These are phyloP conservation scores for Ctenoplectra terminalis DNA, from an alignment of 1,140 invertebrate species.

Conservation along the genomic window DNA sequence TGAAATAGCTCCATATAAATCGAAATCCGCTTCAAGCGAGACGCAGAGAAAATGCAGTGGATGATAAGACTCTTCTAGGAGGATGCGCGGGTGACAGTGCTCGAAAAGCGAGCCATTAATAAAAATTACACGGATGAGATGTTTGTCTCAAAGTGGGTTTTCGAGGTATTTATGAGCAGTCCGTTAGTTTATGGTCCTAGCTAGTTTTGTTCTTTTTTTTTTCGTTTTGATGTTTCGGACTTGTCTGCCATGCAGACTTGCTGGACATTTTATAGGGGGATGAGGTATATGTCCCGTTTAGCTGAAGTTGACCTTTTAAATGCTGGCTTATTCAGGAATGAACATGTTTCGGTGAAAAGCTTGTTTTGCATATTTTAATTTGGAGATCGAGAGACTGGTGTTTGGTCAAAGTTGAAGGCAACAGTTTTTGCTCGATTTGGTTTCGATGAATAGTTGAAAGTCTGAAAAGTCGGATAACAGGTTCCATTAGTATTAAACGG, in stretches of 20 bases:
- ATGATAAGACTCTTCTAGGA: background rate
- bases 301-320: background rate
- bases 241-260: background rate
- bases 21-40: background rate
- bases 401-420: no score
- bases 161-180: constrained; percentile 8
- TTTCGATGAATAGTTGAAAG: no score
- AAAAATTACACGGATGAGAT: constrained; percentile 38
- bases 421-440: no score
- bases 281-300: no score
- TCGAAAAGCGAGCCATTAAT: background rate
- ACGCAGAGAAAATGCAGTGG: constrained; percentile 3
- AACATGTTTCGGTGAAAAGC: background rate
- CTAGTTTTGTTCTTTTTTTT: no score
- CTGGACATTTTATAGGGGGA: no score
- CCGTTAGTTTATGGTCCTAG: background rate
- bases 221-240: background rate
- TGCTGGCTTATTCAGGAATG: background rate
- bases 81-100: background rate
- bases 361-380: constrained; percentile 5
- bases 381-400: background rate
- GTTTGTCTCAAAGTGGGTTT: constrained; percentile 20
- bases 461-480: no score
- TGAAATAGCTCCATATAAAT: background rate
- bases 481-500: no score